Base-by-base conservation (phyloP, 2,797 vertebrate species). In the Malurus leucopterus region DNA sequence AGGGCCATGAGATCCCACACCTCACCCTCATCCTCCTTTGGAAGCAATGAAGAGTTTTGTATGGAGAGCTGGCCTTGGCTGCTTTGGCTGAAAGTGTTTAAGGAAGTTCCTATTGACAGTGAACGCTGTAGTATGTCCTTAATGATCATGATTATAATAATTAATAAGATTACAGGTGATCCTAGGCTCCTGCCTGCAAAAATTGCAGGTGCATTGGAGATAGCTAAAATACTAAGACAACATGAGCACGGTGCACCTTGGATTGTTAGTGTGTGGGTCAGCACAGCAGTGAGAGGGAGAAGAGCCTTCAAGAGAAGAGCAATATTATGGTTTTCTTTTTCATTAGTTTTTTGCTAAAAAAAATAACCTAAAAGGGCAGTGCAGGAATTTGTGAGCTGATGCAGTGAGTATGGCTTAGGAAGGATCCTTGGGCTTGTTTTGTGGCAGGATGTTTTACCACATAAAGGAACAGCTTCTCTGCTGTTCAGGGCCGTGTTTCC, bases 401-500 rank as follows among this genome's bases (percentile, higher is more conserved):
- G 43, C 41, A 90, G 14, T 5, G 29, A 59, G 17, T 57, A 29
- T 59, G 67, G 38, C 16, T 63, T 65, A 84, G 76, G 78, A 94
- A 90, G 68, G 50, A 64, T 62, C 34, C 64, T 68, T 6, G 29
- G 64, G 16, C 27, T 79, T 84, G 32, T 54, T 92, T 81, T 84
- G 64, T 50, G 59, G 36, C 20, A 77, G 47, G 61, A 69, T 80
- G 49, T 71, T 86, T 86, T 58, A 29, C 57, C 50, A 32, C 32
- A 40, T 80, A 92, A 91, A 90, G 43, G 29, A 82, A 27, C 32
- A 80, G 43, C n/a, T 26, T 92, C 75, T 89, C 84, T 94, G 88
- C 72, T 92, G 41, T 84, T 84, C 23, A 69, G 43, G 67, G 53
- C 30, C 38, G 4, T 9, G 16, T 58, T 94, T 94, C 86, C 91